phyloP scores from a whole-genome alignment of 2,113 vertebrate species.

The Egretta garzetta region DNA sequence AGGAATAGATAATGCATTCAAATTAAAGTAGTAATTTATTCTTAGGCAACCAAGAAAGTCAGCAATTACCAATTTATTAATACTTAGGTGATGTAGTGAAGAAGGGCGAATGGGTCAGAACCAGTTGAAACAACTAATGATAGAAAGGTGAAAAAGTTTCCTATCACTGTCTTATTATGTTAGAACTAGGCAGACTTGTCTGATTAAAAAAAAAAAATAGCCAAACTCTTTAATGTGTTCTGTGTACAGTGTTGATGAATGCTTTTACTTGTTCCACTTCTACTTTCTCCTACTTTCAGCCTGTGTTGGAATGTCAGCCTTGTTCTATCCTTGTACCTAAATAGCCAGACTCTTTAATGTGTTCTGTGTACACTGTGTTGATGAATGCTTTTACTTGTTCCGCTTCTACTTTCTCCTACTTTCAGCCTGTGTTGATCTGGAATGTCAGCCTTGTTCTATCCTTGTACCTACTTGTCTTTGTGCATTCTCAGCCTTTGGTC shows the following conservation, averaged over 20 bases:
- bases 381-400: not conserved
- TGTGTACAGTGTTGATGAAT: not conserved
- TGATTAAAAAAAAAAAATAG: not conserved
- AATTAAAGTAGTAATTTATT: slow-evolving; percentile 20
- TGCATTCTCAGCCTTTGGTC: not conserved
- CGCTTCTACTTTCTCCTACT: not conserved
- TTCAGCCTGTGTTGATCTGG: not conserved
- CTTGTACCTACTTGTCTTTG: not conserved
- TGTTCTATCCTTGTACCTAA: not conserved
- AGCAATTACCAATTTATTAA: not conserved
- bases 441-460: not conserved
- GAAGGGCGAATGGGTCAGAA: not conserved
- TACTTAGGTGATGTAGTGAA: not conserved
- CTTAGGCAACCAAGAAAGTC: not conserved
- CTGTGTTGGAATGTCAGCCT: not conserved
- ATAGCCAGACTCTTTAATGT: not conserved
- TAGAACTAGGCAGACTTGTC: not conserved
- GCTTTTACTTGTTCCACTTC: not conserved
- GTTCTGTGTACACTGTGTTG: not conserved
- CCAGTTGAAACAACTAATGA: not conserved
- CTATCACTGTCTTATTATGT: not conserved
- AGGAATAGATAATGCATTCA: not conserved
- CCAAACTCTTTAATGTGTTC: not conserved
- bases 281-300: not conserved
- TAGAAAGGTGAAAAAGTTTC: not conserved